A percentile compares a stretch with the other conserved stretches of the same genome.
Conservation (phyloP, 64 coral and sea anemone genomes). For the Montipora sp. region DNA sequence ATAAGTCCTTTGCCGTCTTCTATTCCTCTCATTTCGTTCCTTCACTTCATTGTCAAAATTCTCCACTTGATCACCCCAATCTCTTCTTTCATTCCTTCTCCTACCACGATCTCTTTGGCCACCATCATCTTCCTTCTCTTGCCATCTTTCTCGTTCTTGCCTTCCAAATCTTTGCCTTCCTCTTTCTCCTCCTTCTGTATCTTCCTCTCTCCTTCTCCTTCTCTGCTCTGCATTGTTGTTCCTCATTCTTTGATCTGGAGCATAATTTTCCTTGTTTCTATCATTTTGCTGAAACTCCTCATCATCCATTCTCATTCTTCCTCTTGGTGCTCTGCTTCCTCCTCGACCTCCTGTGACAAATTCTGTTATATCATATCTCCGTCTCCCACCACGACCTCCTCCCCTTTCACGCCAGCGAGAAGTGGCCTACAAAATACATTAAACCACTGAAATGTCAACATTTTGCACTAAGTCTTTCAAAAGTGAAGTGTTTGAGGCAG, state of each 20-base stretch:
- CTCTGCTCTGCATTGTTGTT: constrained; percentile 22
- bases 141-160: background rate
- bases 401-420: constrained; percentile 31
- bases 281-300: constrained; percentile 40
- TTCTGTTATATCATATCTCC: constrained; percentile 77
- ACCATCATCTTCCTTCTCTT: constrained; percentile 1
- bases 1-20: constrained; percentile 20
- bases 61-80: constrained; percentile 45
- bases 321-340: constrained; percentile 17
- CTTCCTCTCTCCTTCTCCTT: constrained; percentile 40
- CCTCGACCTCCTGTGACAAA: constrained; percentile 67
- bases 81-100: constrained; percentile 34
- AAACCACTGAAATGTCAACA: background rate
- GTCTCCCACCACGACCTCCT: constrained; percentile 65
- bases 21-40: constrained; percentile 42
- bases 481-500: no score
- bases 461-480: background rate
- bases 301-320: constrained; percentile 38
- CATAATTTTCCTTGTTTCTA: constrained; percentile 51
- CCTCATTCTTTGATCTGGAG: constrained; percentile 20
- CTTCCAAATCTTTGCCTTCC: constrained; percentile 30
- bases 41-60: constrained; percentile 14
- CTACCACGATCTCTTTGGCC: background rate
- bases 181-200: constrained; percentile 42
- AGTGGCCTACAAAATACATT: constrained; percentile 52